phyloP scores from a whole-genome alignment of 2,797 vertebrate species.

The Falco cherrug region DNA sequence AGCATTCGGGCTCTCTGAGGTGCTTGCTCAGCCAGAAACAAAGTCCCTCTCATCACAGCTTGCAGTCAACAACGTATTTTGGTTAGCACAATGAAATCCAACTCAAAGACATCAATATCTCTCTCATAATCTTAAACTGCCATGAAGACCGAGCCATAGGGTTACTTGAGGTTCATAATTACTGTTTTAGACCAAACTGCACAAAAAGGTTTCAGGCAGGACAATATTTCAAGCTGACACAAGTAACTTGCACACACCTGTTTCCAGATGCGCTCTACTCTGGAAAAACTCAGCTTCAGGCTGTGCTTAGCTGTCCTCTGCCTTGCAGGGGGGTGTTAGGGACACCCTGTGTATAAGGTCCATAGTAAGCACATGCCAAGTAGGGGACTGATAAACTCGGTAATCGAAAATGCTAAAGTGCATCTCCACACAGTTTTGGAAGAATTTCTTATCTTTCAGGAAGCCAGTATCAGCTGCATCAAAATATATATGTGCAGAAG shows the following conservation, averaged over 20 bases:
- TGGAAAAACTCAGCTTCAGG: neutral
- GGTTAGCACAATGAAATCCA: neutral
- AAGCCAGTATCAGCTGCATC: neutral
- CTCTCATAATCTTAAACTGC: neutral
- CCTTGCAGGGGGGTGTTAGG: neutral
- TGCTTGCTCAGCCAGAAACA: neutral
- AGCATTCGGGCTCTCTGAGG: neutral
- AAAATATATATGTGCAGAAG: neutral
- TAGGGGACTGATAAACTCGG: neutral
- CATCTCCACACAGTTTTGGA: neutral
- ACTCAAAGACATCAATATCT: neutral
- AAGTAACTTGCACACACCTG: neutral
- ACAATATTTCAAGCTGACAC: neutral
- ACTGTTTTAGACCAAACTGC: neutral
- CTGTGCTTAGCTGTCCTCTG: neutral
- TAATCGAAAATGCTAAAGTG: neutral
- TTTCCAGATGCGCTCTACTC: neutral
- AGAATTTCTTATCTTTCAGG: neutral
- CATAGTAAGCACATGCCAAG: neutral
- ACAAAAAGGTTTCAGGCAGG: neutral
- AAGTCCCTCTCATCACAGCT: neutral
- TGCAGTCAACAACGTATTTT: neutral
- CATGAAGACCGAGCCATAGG: neutral
- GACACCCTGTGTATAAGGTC: neutral
- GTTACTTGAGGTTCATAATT: neutral